phyloP scores from a whole-genome alignment of 2,888 invertebrate genomes.

The Nycteola revayana region DNA sequence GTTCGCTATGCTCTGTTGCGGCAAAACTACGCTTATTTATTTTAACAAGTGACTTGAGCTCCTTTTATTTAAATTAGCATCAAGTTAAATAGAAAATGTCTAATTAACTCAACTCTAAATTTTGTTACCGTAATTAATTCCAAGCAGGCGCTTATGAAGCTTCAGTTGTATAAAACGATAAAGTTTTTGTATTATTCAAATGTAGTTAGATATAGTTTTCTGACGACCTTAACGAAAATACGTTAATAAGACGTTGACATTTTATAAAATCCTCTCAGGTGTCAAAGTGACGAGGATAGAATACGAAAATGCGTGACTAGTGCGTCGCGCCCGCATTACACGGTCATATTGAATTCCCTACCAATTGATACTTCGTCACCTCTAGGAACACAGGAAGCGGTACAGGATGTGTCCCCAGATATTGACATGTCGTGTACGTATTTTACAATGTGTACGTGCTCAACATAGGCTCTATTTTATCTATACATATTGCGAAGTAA shows the following conservation, averaged over 20 bases:
- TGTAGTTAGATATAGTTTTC: slow-evolving; percentile 7
- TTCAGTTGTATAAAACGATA: too few species aligned
- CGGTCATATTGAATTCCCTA: slow-evolving; percentile 68
- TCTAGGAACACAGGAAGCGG: slow-evolving; percentile 59
- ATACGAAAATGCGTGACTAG: slow-evolving; percentile 50
- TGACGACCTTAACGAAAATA: slow-evolving; percentile 33
- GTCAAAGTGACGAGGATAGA: slow-evolving; percentile 45
- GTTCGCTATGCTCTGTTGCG: too few species aligned
- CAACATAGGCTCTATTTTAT: too few species aligned
- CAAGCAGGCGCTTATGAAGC: slow-evolving; percentile 1
- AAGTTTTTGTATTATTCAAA: too few species aligned
- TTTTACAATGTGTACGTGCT: slow-evolving; percentile 13
- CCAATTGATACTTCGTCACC: slow-evolving; percentile 68
- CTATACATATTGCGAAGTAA: too few species aligned
- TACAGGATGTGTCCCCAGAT: slow-evolving; percentile 53
- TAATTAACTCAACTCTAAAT: too few species aligned
- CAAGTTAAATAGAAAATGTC: too few species aligned
- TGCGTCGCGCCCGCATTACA: slow-evolving; percentile 54
- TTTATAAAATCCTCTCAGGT: slow-evolving; percentile 51
- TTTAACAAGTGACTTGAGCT: too few species aligned
- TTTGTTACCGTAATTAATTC: not conserved
- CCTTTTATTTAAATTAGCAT: too few species aligned
- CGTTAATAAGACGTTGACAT: slow-evolving; percentile 50
- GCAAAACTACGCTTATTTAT: too few species aligned
- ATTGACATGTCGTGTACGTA: slow-evolving; percentile 36